phyloP scores from a whole-genome alignment of 2,888 invertebrate genomes.

The Pollenia amentaria region DNA sequence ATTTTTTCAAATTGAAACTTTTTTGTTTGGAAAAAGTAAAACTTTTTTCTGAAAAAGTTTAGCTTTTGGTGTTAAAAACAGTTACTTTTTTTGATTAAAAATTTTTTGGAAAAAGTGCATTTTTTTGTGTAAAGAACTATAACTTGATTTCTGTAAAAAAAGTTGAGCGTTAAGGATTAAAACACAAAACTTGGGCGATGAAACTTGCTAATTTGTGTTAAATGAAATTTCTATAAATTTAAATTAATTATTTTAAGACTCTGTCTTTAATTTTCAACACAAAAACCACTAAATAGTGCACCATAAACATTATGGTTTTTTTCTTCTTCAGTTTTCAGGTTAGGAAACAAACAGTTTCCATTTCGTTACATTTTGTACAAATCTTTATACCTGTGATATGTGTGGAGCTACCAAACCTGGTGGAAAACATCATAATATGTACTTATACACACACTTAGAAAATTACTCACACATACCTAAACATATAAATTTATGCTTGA shows the following conservation, averaged over 20 bases:
- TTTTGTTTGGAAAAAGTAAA: too few relatives aligned
- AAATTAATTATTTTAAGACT: not conserved
- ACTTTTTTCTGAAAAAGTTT: too few relatives aligned
- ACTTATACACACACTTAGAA: slow-evolving; percentile 4
- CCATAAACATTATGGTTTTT: slow-evolving; percentile 14
- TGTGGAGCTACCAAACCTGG: not conserved
- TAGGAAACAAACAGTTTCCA: slow-evolving; percentile 48
- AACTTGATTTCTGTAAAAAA: too few relatives aligned
- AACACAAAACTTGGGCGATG: too few relatives aligned
- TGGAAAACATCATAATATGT: not conserved
- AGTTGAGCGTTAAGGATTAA: too few relatives aligned
- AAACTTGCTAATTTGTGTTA: too few relatives aligned
- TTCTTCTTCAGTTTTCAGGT: not conserved
- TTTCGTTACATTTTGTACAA: slow-evolving; percentile 36
- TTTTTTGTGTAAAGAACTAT: too few relatives aligned
- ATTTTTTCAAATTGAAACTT: too few relatives aligned
- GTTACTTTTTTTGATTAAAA: too few relatives aligned
- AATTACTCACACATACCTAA: not conserved
- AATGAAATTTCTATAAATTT: not conserved
- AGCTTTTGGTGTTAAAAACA: too few relatives aligned
- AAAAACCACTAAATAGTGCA: not conserved
- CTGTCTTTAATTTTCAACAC: not conserved
- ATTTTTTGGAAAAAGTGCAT: too few relatives aligned
- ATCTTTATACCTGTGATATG: too few relatives aligned
- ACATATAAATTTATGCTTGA: slow-evolving; percentile 45